phyloP scores from a whole-genome alignment of 2,113 vertebrate genomes.

The Sialia sialis region DNA sequence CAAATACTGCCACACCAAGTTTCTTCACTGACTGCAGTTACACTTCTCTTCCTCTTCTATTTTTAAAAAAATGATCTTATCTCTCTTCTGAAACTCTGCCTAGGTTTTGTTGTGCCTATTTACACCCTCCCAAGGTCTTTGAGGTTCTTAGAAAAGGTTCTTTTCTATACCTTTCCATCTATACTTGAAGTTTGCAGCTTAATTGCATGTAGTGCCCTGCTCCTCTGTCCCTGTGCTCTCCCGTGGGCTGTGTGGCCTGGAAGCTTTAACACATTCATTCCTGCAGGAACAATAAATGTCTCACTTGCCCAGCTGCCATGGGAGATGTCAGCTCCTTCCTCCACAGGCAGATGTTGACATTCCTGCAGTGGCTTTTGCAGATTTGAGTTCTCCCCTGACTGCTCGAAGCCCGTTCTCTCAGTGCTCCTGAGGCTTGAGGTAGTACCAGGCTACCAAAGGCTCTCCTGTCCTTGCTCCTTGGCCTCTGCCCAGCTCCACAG shows the following conservation, averaged over 20 bases:
- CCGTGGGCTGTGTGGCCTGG: fast-evolving
- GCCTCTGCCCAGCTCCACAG: not conserved
- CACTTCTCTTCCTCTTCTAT: not conserved
- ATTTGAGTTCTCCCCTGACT: not conserved
- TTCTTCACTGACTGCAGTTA: not conserved
- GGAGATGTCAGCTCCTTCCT: not conserved
- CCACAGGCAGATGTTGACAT: not conserved
- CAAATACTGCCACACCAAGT: not conserved
- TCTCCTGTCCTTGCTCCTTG: not conserved
- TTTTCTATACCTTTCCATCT: not conserved
- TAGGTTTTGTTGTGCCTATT: not conserved
- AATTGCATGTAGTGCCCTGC: not conserved
- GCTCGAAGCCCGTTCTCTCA: fast-evolving
- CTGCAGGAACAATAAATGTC: not conserved
- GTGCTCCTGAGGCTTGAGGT: fast-evolving
- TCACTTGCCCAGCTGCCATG: not conserved
- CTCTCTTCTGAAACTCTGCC: not conserved
- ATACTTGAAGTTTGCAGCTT: not conserved
- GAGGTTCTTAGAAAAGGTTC: not conserved
- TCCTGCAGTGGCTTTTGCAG: not conserved
- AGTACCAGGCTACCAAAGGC: fast-evolving
- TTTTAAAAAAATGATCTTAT: fast-evolving
- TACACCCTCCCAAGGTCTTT: not conserved
- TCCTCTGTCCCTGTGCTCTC: not conserved
- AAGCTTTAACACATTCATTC: not conserved